Evolutionary conservation across 2,113 vertebrate genomes (phyloP), one percentile per base, ranked within the genome.

Genomic region (Spea bombifrons): DNA sequence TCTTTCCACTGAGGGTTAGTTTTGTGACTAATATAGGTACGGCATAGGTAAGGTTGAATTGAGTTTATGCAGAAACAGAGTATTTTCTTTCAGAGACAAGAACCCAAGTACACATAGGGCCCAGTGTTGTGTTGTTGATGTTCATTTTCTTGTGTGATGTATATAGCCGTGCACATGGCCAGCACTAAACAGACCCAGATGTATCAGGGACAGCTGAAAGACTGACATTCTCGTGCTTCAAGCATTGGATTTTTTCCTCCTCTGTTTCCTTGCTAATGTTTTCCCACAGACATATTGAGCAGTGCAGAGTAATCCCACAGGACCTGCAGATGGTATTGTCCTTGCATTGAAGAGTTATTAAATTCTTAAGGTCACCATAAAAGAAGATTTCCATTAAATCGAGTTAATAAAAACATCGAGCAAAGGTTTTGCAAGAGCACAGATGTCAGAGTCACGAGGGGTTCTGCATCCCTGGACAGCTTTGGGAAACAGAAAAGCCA

Each of bases 381-480:
- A 89, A 87, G 90, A 85, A 84, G 81, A 80, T 80, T 90, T 90
- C 89, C 87, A 90, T 92, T 93, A 91, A 93, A 93, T 87, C 87
- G 90, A 92, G 91, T 92, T 92, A 93, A 93, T 94, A 94, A 94
- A 93, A 93, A 91, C 86, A 91, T 87, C 87, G 89, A 87, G 87
- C 90, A 89, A 90, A 91, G 90, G 90, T 89, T 92, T 90, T 82
- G 87, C 83, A 86, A 85, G 87, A 90, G 87, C 86, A 83, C 83
- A 86, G 85, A 80, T 92, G 89, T 87, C 90, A 89, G 87, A 89
- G 84, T 82, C 83, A 83, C 85, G 85, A 87, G 88, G 89, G 89
- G 83, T 87, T 77, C 81, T 83, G 81, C 83, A 86, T 86, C 85
- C 88, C 81, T 86, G 82, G 83, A 65, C 84, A 87, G 83, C 84